phyloP scores from a whole-genome alignment of 2,113 vertebrate species.

The Oenanthe oenanthe region DNA sequence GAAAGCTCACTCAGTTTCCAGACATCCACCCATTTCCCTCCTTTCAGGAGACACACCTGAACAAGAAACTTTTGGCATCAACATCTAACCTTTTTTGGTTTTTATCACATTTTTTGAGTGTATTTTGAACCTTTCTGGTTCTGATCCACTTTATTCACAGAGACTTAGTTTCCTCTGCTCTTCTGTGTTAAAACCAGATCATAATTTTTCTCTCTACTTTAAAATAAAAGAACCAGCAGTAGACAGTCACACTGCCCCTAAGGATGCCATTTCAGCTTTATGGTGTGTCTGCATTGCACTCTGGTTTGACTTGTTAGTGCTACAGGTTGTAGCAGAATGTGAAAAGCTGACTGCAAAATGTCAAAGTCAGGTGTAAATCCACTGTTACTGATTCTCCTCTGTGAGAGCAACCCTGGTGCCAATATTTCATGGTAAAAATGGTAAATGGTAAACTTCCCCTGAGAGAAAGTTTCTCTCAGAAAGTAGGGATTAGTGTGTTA shows the following conservation, averaged over 20 bases:
- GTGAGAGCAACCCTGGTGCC: background rate
- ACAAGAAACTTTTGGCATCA: background rate
- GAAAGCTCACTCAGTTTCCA: background rate
- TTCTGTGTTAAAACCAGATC: background rate
- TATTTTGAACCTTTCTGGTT: background rate
- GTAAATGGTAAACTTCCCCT: background rate
- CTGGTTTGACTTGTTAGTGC: background rate
- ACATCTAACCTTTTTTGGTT: background rate
- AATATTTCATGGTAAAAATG: background rate
- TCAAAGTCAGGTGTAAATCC: background rate
- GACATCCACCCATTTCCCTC: background rate
- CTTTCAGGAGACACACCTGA: background rate
- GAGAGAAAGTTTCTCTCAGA: background rate
- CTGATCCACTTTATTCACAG: accelerated
- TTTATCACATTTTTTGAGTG: background rate
- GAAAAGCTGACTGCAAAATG: background rate
- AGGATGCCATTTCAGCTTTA: background rate
- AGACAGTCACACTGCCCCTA: accelerated
- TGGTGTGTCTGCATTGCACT: background rate
- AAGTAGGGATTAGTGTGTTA: background rate
- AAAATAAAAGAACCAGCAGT: background rate
- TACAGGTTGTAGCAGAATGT: background rate
- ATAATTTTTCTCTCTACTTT: background rate
- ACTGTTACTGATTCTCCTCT: background rate
- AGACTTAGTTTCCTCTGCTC: background rate